These are phyloP conservation scores for Orchestia grillus DNA, from an alignment of 1,140 invertebrate genomes.

Conservation along the genomic window DNA sequence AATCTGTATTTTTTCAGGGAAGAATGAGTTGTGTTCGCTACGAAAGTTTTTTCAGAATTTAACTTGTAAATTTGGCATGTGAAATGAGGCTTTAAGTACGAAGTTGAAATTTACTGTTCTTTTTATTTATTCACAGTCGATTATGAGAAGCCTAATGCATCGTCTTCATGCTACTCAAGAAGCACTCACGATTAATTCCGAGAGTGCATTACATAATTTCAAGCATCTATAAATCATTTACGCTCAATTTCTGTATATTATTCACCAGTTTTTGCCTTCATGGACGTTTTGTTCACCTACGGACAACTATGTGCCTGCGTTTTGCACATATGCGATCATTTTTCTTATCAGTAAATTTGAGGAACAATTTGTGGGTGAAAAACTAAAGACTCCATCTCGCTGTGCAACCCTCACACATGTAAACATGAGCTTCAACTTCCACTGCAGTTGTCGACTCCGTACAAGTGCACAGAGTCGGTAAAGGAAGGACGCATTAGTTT, in stretches of 20 bases:
- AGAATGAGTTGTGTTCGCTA: too few species aligned
- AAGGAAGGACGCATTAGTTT: background rate
- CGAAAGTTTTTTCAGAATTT: too few species aligned
- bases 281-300: too few species aligned
- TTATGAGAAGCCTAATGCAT: too few species aligned
- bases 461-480: too few species aligned
- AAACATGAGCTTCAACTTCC: background rate
- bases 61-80: too few species aligned
- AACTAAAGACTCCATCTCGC: background rate
- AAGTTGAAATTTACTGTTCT: background rate
- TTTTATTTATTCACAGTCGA: too few species aligned
- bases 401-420: background rate
- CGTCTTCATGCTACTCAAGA: too few species aligned
- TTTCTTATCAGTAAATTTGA: background rate
- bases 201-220: background rate
- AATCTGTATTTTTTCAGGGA: too few species aligned
- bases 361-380: background rate
- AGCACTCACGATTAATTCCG: background rate
- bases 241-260: background rate
- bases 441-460: too few species aligned
- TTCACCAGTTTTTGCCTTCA: background rate
- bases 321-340: background rate
- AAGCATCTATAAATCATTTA: background rate
- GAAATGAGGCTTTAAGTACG: background rate
- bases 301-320: background rate